These are phyloP conservation scores for Mirza zaza DNA, from an alignment of 2,113 vertebrate species.

Conservation along the genomic window DNA sequence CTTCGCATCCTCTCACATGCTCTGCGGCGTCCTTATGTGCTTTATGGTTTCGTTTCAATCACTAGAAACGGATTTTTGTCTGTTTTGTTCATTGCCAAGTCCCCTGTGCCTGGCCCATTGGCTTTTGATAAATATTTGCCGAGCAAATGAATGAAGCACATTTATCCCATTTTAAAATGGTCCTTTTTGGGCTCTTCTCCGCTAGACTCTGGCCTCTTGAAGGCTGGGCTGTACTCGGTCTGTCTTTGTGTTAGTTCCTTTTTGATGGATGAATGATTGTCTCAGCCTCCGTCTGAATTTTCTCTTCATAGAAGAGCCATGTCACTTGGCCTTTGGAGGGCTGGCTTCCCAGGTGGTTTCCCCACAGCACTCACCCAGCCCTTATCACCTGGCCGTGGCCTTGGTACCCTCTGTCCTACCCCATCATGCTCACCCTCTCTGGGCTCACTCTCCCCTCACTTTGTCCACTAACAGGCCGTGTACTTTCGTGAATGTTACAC, in stretches of 20 bases:
- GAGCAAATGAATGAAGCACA: not conserved
- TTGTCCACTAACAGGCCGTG: too few relatives aligned
- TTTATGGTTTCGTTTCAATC: not conserved
- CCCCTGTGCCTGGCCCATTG: not conserved
- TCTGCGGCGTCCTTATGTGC: rapidly evolving
- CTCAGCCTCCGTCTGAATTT: not conserved
- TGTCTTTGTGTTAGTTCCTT: not conserved
- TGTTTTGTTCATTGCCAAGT: not conserved
- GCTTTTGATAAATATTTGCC: not conserved
- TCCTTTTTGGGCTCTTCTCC: not conserved
- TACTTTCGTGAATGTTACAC: not conserved
- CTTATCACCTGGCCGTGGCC: too few relatives aligned
- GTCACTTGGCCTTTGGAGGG: not conserved
- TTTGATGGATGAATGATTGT: not conserved
- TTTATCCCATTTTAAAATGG: not conserved
- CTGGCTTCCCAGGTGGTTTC: not conserved
- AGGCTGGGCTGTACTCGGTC: not conserved
- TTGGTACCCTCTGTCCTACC: too few relatives aligned
- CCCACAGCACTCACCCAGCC: not conserved
- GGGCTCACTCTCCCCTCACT: not conserved
- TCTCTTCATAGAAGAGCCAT: not conserved
- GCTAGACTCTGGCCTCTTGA: not conserved
- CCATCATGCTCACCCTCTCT: not conserved
- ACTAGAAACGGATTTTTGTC: not conserved
- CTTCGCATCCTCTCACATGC: rapidly evolving